These are phyloP conservation scores for Panagrolaimus sp. DNA, from an alignment of 1,140 invertebrate genomes.

Conservation along the genomic window DNA sequence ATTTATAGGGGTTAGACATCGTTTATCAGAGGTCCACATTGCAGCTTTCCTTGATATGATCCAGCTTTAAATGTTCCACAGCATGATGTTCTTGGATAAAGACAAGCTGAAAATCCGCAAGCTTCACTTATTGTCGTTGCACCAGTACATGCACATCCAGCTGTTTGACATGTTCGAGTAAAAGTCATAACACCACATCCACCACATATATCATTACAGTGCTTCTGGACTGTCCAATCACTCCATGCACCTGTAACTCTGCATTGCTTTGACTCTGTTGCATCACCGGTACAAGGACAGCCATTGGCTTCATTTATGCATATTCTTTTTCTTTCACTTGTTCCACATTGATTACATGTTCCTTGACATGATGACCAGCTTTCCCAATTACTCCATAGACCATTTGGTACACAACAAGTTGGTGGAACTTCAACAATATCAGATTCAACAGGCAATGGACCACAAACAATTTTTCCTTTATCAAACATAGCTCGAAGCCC, in stretches of 20 bases:
- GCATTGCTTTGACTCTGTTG: background rate
- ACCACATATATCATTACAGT: background rate
- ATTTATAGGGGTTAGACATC: too few relatives aligned
- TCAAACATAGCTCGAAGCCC: background rate
- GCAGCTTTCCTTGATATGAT: background rate
- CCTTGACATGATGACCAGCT: background rate
- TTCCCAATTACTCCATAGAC: background rate
- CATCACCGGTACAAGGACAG: background rate
- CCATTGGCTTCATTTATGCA: background rate
- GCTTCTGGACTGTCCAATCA: background rate
- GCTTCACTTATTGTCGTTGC: background rate
- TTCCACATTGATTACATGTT: background rate
- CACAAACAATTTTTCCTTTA: background rate
- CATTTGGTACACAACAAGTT: background rate
- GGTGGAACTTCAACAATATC: constrained; percentile 39
- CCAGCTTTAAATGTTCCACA: background rate
- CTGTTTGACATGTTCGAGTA: background rate
- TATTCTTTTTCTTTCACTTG: background rate
- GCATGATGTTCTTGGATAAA: background rate
- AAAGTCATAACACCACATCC: background rate
- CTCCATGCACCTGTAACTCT: background rate
- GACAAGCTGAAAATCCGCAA: background rate
- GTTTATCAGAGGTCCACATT: background rate
- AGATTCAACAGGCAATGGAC: constrained; percentile 39
- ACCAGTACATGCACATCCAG: background rate